phyloP scores from a whole-genome alignment of 1,140 invertebrate genomes.

The Cherax destructor region DNA sequence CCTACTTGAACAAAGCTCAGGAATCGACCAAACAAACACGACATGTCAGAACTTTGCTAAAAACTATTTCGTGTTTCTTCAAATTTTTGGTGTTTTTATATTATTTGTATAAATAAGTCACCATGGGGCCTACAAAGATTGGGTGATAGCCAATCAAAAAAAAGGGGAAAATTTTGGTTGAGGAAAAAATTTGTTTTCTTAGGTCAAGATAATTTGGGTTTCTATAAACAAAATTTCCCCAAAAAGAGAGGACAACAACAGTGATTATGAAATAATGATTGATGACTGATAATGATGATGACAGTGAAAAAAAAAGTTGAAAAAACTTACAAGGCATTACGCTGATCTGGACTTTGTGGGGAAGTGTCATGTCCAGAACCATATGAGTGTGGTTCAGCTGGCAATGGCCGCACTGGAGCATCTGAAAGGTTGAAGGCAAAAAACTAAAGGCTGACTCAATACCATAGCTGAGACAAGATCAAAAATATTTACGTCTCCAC shows the following conservation, averaged over 20 bases:
- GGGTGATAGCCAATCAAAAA: too few relatives aligned
- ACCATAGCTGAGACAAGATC: background rate
- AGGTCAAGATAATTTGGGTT: background rate
- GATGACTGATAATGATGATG: background rate
- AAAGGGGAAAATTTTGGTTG: background rate
- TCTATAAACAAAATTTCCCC: background rate
- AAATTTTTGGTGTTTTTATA: too few relatives aligned
- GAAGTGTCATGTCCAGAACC: conserved; percentile 23
- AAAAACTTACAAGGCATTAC: conserved; percentile 27
- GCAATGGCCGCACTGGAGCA: conserved; percentile 10
- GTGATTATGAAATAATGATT: background rate
- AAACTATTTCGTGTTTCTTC: too few relatives aligned
- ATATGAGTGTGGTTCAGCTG: conserved; percentile 5
- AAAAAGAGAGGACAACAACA: too few relatives aligned
- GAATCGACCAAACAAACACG: too few relatives aligned
- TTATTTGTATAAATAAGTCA: too few relatives aligned
- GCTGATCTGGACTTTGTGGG: conserved; percentile 6
- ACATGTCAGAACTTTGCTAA: too few relatives aligned
- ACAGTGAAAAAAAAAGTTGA: too few relatives aligned
- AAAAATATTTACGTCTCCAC: background rate
- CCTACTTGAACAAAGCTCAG: too few relatives aligned
- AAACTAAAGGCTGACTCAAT: background rate
- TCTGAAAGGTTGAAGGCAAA: background rate
- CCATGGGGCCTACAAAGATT: too few relatives aligned
- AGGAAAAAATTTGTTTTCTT: background rate